Evolutionary conservation across 2,113 vertebrate species (phyloP), one percentile per base, ranked within the genome.

Genomic region (Chunga burmeisteri): DNA sequence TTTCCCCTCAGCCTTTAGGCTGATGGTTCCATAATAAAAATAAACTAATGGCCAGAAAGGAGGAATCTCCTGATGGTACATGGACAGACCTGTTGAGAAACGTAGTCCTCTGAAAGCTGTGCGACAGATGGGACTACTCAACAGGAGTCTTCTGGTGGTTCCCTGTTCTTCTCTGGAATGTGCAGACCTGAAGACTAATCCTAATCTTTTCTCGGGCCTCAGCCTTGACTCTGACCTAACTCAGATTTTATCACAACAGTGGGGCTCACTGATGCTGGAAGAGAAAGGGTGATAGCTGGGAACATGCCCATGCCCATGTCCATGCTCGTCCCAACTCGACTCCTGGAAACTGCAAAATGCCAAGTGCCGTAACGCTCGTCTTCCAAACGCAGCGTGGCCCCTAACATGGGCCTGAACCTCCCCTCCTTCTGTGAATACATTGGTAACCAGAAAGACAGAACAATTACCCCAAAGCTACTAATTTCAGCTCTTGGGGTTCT

Each of bases 391-490:
- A 16, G 19, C 0, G 2, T 15, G 25, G 25, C 9, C 44, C 15
- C 15, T 20, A 22, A 1, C 25, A 1, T 0, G 3, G 36, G 27
- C 2, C 17, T 25, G 71, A 75, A 3, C 20, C 18, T 58, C 36
- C 13, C 21, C 7, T 18, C 36, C 50, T 44, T 42, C 55, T 40
- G 36, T 46, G 23, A 59, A 7, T 11, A 18, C 7, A 4, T 36
- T 6, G 58, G 14, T 4, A 29, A 61, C 7, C 26, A 30, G 2
- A 36, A 49, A 49, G 25, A 11, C 6, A 46, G 27, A 73, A 36
- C 0, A 1, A 5, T 44, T 32, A 4, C 42, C 49, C 20, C 10
- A n/a, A 38, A 80, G 5, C 10, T 74, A 21, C 50, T 20, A 11
- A 5, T 44, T 61, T 58, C 66, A 70, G 9, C 9, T 52, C 34